Conservation (phyloP, 2,888 invertebrate genomes). For the Acrocyrtus sp. region DNA sequence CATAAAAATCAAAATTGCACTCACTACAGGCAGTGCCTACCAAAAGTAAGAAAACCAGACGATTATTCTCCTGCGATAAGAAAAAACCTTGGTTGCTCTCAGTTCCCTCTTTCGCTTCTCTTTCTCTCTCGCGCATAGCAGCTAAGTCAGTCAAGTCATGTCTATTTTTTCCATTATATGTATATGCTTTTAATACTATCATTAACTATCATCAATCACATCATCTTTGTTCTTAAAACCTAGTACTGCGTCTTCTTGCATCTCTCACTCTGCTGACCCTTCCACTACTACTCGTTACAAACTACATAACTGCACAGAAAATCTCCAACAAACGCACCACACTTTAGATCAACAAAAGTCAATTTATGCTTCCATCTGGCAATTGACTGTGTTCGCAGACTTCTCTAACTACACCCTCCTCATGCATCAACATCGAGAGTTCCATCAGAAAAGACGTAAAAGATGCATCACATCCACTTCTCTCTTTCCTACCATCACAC, state of each 20-base stretch:
- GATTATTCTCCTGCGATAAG: not conserved
- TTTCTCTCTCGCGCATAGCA: not conserved
- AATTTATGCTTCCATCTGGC: not conserved
- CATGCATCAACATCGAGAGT: no score
- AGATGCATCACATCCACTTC: no score
- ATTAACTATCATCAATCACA: not conserved
- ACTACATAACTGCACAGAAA: not conserved
- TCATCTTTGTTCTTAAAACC: not conserved
- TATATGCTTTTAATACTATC: not conserved
- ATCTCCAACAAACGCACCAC: not conserved
- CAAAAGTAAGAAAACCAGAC: not conserved
- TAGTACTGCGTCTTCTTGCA: not conserved
- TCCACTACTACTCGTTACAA: no score
- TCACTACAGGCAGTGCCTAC: no score
- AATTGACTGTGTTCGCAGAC: not conserved
- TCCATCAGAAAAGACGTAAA: not conserved
- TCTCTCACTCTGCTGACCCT: not conserved
- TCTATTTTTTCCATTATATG: no score
- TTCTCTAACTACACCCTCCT: no score
- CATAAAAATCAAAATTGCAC: no score
- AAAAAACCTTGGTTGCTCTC: not conserved
- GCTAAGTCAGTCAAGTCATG: not conserved
- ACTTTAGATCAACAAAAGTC: not conserved
- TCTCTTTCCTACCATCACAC: no score
- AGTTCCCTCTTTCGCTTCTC: not conserved